phyloP scores from a whole-genome alignment of 2,113 vertebrate genomes.

The Paracanthobrama guichenoti region DNA sequence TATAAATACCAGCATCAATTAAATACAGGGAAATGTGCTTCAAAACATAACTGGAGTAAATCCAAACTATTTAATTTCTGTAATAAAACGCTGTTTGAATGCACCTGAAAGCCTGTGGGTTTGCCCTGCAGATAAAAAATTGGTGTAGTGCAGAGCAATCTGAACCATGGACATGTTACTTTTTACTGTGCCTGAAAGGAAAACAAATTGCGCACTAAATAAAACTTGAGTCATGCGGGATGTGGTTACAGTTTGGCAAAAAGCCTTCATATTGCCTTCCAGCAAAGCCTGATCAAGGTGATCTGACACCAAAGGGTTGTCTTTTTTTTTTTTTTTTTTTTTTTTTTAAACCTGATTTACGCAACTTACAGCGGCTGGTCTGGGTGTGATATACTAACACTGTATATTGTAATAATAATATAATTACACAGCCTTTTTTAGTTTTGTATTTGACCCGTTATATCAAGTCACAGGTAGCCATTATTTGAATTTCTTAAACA shows the following conservation, averaged over 20 bases:
- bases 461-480: neutral
- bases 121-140: conserved; percentile 9
- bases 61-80: neutral
- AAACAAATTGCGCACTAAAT: conserved; percentile 43
- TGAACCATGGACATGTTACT: conserved; percentile 33
- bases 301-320: conserved; percentile 34
- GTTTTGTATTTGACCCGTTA: neutral
- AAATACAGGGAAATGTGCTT: neutral
- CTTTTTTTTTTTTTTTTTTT: neutral
- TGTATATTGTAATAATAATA: neutral
- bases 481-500: neutral
- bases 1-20: conserved; percentile 2
- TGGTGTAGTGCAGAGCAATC: conserved; percentile 21
- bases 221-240: conserved; percentile 43
- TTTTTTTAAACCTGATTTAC: neutral
- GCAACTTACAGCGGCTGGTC: neutral
- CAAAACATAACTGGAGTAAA: neutral
- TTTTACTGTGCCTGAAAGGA: conserved; percentile 43
- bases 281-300: conserved; percentile 34
- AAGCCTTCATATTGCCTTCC: conserved; percentile 24
- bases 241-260: conserved; percentile 50
- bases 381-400: neutral
- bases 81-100: neutral
- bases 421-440: neutral
- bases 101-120: conserved; percentile 7